A percentile compares a stretch with the other conserved stretches of the same genome.
phyloP scores from a whole-genome alignment of 1,140 invertebrate genomes.

The Cyrtorhinus lividipennis region DNA sequence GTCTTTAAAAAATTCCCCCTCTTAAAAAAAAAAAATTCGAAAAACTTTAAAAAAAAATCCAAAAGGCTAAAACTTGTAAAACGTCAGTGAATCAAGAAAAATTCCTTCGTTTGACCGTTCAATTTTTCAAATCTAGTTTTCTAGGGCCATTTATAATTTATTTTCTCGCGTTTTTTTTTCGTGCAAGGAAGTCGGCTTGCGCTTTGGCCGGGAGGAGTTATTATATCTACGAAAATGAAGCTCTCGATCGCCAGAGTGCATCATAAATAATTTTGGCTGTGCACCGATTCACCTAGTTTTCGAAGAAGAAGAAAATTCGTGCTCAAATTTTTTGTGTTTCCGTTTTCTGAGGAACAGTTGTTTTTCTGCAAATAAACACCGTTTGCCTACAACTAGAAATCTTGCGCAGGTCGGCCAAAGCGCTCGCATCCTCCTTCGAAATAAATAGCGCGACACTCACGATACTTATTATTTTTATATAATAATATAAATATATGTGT shows the following conservation, averaged over 20 bases:
- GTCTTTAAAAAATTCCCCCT: constrained; percentile 5
- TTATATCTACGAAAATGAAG: not conserved
- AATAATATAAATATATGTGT: constrained; percentile 11
- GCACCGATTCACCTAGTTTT: not conserved
- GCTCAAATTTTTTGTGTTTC: constrained; percentile 2
- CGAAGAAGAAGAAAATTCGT: not conserved
- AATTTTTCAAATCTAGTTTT: not conserved
- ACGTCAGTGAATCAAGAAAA: not conserved
- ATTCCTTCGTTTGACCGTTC: not conserved
- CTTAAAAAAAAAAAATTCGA: constrained; percentile 16
- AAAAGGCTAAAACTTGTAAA: not conserved
- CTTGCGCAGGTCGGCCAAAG: not conserved
- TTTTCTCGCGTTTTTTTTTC: not conserved
- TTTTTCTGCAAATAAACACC: not conserved
- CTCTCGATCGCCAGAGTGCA: too few species aligned
- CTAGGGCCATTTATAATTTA: not conserved
- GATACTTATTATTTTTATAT: constrained; percentile 7
- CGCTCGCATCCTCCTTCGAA: not conserved
- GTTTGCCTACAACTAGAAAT: not conserved
- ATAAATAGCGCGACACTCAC: constrained; percentile 8
- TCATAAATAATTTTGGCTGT: constrained; percentile 5
- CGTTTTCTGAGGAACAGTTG: not conserved
- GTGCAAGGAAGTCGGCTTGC: not conserved
- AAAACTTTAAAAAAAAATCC: constrained; percentile 14
- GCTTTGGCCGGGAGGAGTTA: not conserved